Conservation (phyloP, 2,888 invertebrate species). For the Mycogona germanica region DNA sequence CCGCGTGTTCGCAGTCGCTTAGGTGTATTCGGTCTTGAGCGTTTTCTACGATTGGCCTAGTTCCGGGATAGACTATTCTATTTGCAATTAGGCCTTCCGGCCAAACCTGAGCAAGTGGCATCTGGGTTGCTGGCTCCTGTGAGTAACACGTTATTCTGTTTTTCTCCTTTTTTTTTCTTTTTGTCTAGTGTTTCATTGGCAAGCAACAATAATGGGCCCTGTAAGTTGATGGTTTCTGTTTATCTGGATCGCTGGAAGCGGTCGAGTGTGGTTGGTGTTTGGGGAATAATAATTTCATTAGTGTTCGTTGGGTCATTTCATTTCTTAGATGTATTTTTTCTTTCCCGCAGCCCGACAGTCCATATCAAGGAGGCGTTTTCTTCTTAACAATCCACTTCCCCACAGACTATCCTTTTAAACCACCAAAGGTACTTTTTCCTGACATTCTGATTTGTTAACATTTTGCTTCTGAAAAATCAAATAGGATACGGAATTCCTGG, state of each 20-base stretch:
- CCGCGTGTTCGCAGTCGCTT: too few species aligned
- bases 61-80: too few species aligned
- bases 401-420: slow-evolving; percentile 99
- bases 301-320: neutral
- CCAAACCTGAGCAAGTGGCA: too few species aligned
- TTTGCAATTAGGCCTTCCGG: too few species aligned
- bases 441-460: neutral
- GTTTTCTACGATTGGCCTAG: too few species aligned
- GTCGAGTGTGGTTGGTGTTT: too few species aligned
- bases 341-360: slow-evolving; percentile 97
- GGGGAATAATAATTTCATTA: too few species aligned
- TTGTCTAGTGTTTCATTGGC: slow-evolving; percentile 97
- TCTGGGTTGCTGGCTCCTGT: too few species aligned
- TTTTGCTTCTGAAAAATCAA: neutral
- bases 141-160: too few species aligned
- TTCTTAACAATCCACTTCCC: slow-evolving; percentile 99
- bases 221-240: slow-evolving; percentile 48
- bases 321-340: slow-evolving; percentile 29
- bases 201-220: slow-evolving; percentile 99
- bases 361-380: slow-evolving; percentile 99
- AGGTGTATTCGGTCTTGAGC: too few species aligned
- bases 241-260: neutral
- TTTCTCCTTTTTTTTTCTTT: slow-evolving; percentile 16
- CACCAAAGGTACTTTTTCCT: slow-evolving; percentile 64
- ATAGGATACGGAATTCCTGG: too few species aligned